These are phyloP conservation scores for Archocentrus centrarchus DNA, from an alignment of 2,113 vertebrate species.

Conservation along the genomic window DNA sequence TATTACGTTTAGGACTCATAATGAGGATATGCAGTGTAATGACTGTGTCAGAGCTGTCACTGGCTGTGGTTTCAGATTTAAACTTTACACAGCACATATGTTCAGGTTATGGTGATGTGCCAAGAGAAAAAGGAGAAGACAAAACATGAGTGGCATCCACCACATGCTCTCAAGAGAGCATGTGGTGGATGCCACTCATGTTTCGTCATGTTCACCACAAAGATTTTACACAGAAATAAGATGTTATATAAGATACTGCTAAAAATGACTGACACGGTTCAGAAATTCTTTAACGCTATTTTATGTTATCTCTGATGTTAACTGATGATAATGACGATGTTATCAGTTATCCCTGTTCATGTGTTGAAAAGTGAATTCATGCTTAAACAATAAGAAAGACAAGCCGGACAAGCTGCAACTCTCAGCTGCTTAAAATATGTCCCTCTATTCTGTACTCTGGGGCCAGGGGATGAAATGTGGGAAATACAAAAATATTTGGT, in stretches of 20 bases:
- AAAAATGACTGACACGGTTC: background rate
- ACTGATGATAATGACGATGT: background rate
- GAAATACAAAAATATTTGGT: background rate
- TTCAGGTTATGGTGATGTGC: too few species aligned
- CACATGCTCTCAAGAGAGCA: too few species aligned
- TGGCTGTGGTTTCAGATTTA: too few species aligned
- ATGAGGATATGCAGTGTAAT: background rate
- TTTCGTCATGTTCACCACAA: background rate
- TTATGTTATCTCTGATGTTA: background rate
- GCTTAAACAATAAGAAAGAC: background rate
- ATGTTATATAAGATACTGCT: background rate
- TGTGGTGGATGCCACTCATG: too few species aligned
- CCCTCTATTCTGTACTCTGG: background rate
- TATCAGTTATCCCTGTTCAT: background rate
- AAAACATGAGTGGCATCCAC: too few species aligned
- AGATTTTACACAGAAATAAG: conserved; percentile 4
- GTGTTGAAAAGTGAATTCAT: background rate
- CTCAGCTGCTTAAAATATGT: background rate
- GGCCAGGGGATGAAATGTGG: background rate
- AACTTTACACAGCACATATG: too few species aligned
- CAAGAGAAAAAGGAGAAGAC: too few species aligned
- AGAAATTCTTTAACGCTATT: background rate
- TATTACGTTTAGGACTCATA: background rate
- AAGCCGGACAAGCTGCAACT: background rate
- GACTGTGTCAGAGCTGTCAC: background rate